Evolutionary conservation across 35 echinoderm and acorn worm species (phyloP).

Genomic region (Ophiothrix spiculata): DNA sequence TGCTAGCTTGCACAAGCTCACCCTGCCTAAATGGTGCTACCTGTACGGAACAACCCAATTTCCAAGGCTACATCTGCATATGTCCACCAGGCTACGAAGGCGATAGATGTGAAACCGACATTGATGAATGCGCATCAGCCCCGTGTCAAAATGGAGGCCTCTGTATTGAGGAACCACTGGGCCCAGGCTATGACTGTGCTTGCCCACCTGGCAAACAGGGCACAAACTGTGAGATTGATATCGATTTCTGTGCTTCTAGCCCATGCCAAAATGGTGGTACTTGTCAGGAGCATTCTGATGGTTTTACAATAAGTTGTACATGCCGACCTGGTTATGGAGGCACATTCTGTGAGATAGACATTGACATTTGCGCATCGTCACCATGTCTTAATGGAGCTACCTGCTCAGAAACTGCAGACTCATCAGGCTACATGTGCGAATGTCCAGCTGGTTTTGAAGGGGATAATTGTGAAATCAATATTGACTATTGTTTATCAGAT

Average conservation of each 20-base stretch:
- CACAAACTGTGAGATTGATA: not conserved
- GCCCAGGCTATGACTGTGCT: not conserved
- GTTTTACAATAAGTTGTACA: not conserved
- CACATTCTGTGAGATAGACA: no score
- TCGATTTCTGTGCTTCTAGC: not conserved
- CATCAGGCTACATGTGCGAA: not conserved
- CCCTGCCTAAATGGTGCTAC: constrained; percentile 67
- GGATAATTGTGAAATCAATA: not conserved
- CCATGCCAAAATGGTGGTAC: not conserved
- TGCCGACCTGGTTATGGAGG: not conserved
- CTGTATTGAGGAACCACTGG: not conserved
- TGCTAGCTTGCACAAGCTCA: no score
- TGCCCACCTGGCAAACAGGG: not conserved
- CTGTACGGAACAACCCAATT: constrained; percentile 11
- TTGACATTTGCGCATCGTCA: no score
- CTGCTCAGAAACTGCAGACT: no score
- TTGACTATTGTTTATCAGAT: not conserved
- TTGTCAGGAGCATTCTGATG: not conserved
- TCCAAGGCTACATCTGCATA: constrained; percentile 27
- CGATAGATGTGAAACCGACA: constrained; percentile 34
- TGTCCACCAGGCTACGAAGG: constrained; percentile 49
- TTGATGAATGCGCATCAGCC: constrained; percentile 50
- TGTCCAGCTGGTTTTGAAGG: no score
- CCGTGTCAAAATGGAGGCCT: constrained; percentile 53
- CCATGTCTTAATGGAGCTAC: no score